These are phyloP conservation scores for Papilio demoleus DNA, from an alignment of 2,888 invertebrate genomes.

Conservation along the genomic window DNA sequence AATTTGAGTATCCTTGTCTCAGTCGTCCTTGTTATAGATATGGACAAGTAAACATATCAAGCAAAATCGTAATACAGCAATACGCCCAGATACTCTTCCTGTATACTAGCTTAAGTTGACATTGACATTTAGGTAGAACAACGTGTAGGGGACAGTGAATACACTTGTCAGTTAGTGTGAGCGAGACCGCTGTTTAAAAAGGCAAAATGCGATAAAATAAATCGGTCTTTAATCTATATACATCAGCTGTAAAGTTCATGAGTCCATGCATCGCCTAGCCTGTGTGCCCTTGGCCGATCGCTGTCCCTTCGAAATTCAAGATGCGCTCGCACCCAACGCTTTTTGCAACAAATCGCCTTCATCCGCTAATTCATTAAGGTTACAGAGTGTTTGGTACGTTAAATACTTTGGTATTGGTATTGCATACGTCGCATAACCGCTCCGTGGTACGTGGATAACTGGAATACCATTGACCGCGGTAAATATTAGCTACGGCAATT, in stretches of 20 bases:
- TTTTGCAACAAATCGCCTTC: slow-evolving; percentile 35
- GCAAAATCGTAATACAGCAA: slow-evolving; percentile 49
- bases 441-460: slow-evolving; percentile 8
- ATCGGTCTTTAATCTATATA: slow-evolving; percentile 53
- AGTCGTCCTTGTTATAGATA: slow-evolving; percentile 65
- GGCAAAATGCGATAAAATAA: slow-evolving; percentile 57
- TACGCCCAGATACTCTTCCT: slow-evolving; percentile 70
- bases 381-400: neutral
- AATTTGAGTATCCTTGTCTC: slow-evolving; percentile 43
- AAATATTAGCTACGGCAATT: slow-evolving; percentile 63
- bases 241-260: slow-evolving; percentile 59
- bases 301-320: slow-evolving; percentile 66
- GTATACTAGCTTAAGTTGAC: slow-evolving; percentile 61
- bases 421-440: slow-evolving; percentile 4
- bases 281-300: slow-evolving; percentile 66
- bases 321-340: slow-evolving; percentile 47
- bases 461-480: slow-evolving; percentile 27
- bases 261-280: slow-evolving; percentile 57
- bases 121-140: slow-evolving; percentile 73
- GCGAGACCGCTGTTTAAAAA: slow-evolving; percentile 52
- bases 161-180: slow-evolving; percentile 55
- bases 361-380: slow-evolving; percentile 28
- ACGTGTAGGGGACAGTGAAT: slow-evolving; percentile 49
- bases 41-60: slow-evolving; percentile 51
- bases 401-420: slow-evolving; percentile 10